Evolutionary conservation across 1,140 invertebrate species (phyloP), one percentile per base, ranked within the genome.

Genomic region (Olivierus martensii): DNA sequence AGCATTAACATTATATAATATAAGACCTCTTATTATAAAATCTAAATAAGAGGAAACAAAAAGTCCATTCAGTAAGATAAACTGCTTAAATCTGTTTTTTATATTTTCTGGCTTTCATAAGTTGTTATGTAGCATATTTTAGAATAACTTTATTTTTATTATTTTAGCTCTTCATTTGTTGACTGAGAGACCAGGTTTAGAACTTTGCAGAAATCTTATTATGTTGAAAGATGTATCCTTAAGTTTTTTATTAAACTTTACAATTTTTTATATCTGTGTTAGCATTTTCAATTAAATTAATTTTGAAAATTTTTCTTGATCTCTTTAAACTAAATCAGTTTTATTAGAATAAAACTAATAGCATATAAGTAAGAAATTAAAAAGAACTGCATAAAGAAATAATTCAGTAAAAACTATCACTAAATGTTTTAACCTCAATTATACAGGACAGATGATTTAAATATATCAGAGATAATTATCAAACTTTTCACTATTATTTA

Each of bases 151-250:
- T n/a, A n/a, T n/a, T n/a, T 48, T 54, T 41, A 50, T 52, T 49
- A 53, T 64, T 67, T 55, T 61, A 73, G 73, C 67, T 49, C 71
- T 60, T 4, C 52, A 71, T 51, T 21, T 60, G 56, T 62, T 74
- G 38, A 60, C 67, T 51, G 72, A 68, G 42, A 75, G 74, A 57
- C 78, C 78, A 18, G 76, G 71, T 45, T 62, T 79, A 36, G 78
- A 79, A 65, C 62, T 80, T 12, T 80, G 77, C 61, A 78, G 79
- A 65, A 77, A 74, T 64, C 69, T 82, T 39, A 77, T 81, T 46
- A 80, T 81, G 77, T 66, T 82, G 52, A 67, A 78, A 53, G 80
- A 81, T 65, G 58, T 60, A 60, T 60, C 58, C 56, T 60, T 60
- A 6, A 28, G 9, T n/a, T n/a, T 49, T 34, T 11, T 11, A 49